Evolutionary conservation across 30 jellyfish, hydroid and myxozoan species (phyloP), one percentile per base, ranked within the genome.

Genomic region (Rhopilema esculentum): DNA sequence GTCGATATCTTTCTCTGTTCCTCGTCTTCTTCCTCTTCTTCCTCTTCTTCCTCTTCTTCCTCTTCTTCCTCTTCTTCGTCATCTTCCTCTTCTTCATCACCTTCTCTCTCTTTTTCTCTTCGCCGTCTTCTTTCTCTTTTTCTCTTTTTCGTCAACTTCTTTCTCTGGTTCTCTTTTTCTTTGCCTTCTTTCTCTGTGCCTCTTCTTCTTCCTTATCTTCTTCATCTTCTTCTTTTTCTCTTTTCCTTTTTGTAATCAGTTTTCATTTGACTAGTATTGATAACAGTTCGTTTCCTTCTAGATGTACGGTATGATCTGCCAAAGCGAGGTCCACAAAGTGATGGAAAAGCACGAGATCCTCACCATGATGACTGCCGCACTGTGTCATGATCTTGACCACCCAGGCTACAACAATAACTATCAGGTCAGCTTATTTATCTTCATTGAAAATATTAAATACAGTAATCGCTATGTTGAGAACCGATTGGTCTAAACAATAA

Each of bases 241-340:
- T 22, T 66, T 26, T 25, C 25, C 16, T 66, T 16, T 26, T 66
- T 66, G 19, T 51, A 40, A 40, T 40, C 57, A 40, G 57, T 23
- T 72, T 12, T 31, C 12, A 66, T 8, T 25, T 69, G 6, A n/a
- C 7, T 9, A n/a, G 62, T 8, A 22, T 28, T 6, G 19, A 74
- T 0, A 0, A 23, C 61, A 40, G 16, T 1, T 48, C 71, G 72
- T 19, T 33, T 80, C 67, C 21, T 17, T 83, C n/a, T 28, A 95
- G 99, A 95, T 95, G 98, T 95, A 95, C 73, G 99, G 99, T 16
- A 95, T 95, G 99, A 95, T 95, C 53, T 95, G 99, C 63, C 88
- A 91, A 63, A 88, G 97, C 84, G 97, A 79, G 27, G 73, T 95
- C 20, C 66, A 78, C 26, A 77, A 76, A 28, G n/a, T 32, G 88